A percentile compares a stretch with the other conserved stretches of the same genome.
phyloP scores from a whole-genome alignment of 2,797 vertebrate genomes.

The Chaetophractus vellerosus region DNA sequence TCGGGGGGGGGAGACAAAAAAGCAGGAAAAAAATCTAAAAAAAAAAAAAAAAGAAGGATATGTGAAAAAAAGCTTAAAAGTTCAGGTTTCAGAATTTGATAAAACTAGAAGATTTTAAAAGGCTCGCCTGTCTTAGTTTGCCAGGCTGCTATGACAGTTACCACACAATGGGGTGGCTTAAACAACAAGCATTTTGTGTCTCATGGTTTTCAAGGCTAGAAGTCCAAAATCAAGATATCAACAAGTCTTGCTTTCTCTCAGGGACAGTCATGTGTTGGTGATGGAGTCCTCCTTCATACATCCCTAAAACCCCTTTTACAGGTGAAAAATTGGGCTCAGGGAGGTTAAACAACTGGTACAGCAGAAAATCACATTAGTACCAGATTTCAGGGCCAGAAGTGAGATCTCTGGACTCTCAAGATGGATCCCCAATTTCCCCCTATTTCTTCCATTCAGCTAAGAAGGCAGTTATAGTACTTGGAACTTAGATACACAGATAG shows the following conservation, averaged over 20 bases:
- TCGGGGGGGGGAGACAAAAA: too few species aligned
- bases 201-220: too few species aligned
- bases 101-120: constrained; percentile 2
- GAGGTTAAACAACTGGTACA: not conserved
- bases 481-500: not conserved
- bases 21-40: too few species aligned
- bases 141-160: too few species aligned
- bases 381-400: not conserved
- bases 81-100: not conserved
- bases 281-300: too few species aligned
- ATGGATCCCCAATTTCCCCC: not conserved
- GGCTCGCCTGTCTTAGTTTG: not conserved
- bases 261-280: too few species aligned
- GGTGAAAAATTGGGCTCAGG: not conserved
- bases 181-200: too few species aligned
- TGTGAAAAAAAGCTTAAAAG: not conserved
- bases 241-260: too few species aligned
- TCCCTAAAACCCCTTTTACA: not conserved
- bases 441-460: not conserved
- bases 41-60: too few species aligned
- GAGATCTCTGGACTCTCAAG: not conserved
- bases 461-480: not conserved
- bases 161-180: too few species aligned
- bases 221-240: too few species aligned
- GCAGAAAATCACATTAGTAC: not conserved